Conservation (phyloP, 2,113 vertebrate genomes). For the Tachycineta bicolor region DNA sequence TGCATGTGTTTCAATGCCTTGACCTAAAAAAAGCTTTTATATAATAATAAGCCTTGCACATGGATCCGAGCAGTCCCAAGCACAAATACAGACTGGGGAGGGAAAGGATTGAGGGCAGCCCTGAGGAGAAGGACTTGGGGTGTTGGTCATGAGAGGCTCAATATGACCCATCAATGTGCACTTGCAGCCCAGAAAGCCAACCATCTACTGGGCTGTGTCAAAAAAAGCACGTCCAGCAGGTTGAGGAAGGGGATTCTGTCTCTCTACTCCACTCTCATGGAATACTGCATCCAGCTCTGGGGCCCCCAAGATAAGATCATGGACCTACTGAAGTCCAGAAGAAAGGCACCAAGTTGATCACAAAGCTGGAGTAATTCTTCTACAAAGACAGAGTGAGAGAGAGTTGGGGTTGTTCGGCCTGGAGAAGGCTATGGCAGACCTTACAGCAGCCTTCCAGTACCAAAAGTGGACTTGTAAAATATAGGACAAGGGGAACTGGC, state of each 20-base stretch:
- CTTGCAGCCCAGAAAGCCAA: neutral
- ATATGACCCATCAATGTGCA: neutral
- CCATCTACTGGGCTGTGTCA: neutral
- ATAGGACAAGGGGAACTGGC: neutral
- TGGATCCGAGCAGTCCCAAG: neutral
- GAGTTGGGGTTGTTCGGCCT: neutral
- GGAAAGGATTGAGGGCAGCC: neutral
- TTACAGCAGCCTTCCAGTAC: neutral
- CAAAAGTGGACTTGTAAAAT: neutral
- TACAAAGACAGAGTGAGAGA: neutral
- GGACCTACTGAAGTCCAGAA: neutral
- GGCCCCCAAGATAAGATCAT: accelerated
- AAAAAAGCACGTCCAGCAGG: neutral
- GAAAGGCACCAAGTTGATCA: neutral
- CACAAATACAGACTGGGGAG: neutral
- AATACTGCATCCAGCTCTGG: neutral
- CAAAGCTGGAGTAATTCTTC: neutral
- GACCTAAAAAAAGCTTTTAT: neutral
- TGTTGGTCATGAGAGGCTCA: neutral
- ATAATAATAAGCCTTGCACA: neutral
- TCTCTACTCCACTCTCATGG: neutral
- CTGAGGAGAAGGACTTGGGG: neutral
- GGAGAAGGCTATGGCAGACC: neutral
- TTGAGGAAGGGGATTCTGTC: neutral
- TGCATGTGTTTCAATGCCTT: neutral